A percentile compares a stretch with the other conserved stretches of the same genome.
Conservation (phyloP, 2,797 vertebrate genomes). For the Pangasius macronema region DNA sequence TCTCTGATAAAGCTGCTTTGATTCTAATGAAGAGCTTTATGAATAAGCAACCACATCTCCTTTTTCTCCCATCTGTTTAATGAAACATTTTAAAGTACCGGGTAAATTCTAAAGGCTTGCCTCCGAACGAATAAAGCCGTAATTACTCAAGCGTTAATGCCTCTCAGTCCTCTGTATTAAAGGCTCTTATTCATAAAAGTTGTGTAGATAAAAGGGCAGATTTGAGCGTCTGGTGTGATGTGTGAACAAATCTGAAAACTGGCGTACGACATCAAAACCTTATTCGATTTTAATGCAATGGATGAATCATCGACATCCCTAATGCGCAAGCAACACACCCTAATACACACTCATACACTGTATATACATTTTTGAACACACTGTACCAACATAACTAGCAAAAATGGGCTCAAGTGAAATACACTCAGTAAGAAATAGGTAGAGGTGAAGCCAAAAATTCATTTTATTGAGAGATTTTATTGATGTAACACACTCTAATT, state of each 20-base stretch:
- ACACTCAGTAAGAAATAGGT: neutral
- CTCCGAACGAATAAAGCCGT: neutral
- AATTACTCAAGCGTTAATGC: neutral
- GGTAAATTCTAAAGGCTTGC: conserved; percentile 4
- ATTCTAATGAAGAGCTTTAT: neutral
- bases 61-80: neutral
- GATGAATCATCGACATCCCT: neutral
- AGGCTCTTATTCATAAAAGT: neutral
- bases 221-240: neutral
- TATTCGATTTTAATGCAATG: neutral
- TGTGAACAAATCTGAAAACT: neutral
- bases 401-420: neutral
- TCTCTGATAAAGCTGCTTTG: neutral
- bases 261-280: neutral
- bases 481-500: neutral
- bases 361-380: neutral
- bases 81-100: conserved; percentile 14
- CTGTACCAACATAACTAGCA: neutral
- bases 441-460: neutral
- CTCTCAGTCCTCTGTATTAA: neutral
- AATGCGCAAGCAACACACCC: neutral
- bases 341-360: neutral
- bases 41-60: neutral
- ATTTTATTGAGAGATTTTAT: neutral
- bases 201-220: neutral